phyloP scores from a whole-genome alignment of 2,888 invertebrate species.

The Geotrupes spiniger region DNA sequence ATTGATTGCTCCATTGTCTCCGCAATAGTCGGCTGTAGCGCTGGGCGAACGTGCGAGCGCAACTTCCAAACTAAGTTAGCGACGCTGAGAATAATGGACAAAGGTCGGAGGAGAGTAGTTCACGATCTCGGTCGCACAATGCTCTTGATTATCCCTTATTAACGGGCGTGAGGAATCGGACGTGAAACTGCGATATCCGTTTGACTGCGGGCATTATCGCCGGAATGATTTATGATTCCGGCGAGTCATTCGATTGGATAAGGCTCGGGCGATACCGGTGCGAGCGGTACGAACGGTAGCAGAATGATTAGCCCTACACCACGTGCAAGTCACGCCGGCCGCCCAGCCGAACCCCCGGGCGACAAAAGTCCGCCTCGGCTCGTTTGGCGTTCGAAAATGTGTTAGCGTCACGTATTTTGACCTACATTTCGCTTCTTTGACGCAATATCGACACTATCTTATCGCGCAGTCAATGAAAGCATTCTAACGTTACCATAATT shows the following conservation, averaged over 20 bases:
- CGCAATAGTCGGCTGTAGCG: slow-evolving; percentile 25
- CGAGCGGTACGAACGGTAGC: slow-evolving; percentile 31
- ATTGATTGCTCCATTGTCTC: slow-evolving; percentile 55
- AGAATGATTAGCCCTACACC: slow-evolving; percentile 36
- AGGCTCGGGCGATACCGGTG: slow-evolving; percentile 27
- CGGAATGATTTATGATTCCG: slow-evolving; percentile 35
- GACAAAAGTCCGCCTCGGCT: slow-evolving; percentile 25
- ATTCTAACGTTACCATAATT: too few relatives aligned
- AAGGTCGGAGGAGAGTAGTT: slow-evolving; percentile 35
- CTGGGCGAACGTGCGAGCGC: slow-evolving; percentile 41
- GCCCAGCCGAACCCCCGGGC: slow-evolving; percentile 33
- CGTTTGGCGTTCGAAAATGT: slow-evolving; percentile 1
- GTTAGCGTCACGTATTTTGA: background rate
- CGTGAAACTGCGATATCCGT: slow-evolving; percentile 6
- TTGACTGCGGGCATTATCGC: slow-evolving; percentile 31
- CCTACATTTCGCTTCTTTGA: background rate
- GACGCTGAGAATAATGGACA: slow-evolving; percentile 42
- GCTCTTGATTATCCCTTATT: slow-evolving; percentile 28
- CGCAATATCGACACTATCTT: too few relatives aligned
- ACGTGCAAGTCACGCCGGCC: slow-evolving; percentile 39
- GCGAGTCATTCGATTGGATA: slow-evolving; percentile 32
- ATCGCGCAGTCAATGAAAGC: too few relatives aligned
- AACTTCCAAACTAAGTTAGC: slow-evolving; percentile 48
- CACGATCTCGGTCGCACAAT: slow-evolving; percentile 25
- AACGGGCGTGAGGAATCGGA: slow-evolving; percentile 8